Evolutionary conservation across 2,888 invertebrate species (phyloP).

Genomic region (Xestobium rufovillosum): DNA sequence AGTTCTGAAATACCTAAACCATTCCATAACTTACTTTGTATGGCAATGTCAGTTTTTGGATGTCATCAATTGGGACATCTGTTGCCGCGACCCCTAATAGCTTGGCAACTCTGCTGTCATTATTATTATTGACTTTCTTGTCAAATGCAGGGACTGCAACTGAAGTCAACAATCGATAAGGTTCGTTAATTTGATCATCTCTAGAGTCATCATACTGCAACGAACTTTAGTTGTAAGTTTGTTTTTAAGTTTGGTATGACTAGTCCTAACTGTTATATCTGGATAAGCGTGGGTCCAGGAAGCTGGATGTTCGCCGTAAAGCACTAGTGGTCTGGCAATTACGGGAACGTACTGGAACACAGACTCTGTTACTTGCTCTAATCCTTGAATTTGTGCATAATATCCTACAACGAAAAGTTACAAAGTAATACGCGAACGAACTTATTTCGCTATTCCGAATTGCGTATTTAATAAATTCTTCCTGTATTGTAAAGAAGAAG

Average conservation of each 20-base stretch:
- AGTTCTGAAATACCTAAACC: too few species aligned
- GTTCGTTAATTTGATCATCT: constrained; percentile 36
- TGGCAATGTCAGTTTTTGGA: constrained; percentile 80
- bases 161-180: constrained; percentile 74
- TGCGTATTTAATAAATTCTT: too few species aligned
- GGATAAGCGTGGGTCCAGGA: constrained; percentile 95
- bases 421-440: not conserved
- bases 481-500: too few species aligned
- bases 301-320: constrained; percentile 69
- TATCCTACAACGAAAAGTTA: constrained; percentile 55
- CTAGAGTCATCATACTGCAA: constrained; percentile 35
- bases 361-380: constrained; percentile 94
- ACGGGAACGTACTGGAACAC: constrained; percentile 95
- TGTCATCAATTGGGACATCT: constrained; percentile 87
- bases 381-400: constrained; percentile 87
- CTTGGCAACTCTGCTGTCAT: constrained; percentile 58
- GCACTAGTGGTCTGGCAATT: constrained; percentile 75
- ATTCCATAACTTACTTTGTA: constrained; percentile 61
- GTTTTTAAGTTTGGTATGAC: constrained; percentile 1
- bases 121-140: constrained; percentile 53
- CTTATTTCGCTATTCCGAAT: too few species aligned
- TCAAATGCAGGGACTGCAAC: constrained; percentile 91
- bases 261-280: constrained; percentile 64
- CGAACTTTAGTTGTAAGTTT: too few species aligned
- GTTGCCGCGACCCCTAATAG: constrained; percentile 94